These are phyloP conservation scores for Drosophila bocqueti DNA, from an alignment of 1,140 invertebrate species.

Conservation along the genomic window DNA sequence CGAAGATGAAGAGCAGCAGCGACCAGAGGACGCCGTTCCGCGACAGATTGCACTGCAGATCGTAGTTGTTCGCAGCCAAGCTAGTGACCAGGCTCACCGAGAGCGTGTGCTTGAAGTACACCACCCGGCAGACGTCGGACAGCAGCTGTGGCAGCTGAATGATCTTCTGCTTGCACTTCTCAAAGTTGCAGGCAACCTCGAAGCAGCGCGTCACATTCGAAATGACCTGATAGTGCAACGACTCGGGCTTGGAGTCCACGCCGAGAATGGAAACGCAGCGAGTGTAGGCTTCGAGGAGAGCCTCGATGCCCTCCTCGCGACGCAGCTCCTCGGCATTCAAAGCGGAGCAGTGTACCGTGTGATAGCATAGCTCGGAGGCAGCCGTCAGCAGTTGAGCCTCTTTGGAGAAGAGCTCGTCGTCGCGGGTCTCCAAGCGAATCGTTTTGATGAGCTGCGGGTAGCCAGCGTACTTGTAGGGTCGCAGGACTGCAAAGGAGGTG, in stretches of 20 bases:
- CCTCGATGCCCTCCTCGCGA: constrained; percentile 95
- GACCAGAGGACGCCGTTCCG: constrained; percentile 97
- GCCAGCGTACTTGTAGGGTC: constrained; percentile 99
- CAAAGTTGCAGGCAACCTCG: constrained; percentile 97
- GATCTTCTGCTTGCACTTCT: constrained; percentile 94
- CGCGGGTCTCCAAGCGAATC: constrained; percentile 96
- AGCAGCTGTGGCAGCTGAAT: constrained; percentile 95
- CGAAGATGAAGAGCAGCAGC: constrained; percentile 95
- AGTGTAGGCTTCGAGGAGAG: constrained; percentile 94
- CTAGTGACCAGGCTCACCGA: constrained; percentile 84
- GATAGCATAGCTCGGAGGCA: constrained; percentile 97
- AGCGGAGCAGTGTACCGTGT: constrained; percentile 98
- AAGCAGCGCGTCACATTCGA: constrained; percentile 96
- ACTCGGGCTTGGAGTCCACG: constrained; percentile 90
- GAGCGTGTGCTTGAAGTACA: constrained; percentile 91
- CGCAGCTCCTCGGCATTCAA: constrained; percentile 99
- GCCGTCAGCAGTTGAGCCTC: constrained; percentile 93
- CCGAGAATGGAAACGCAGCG: constrained; percentile 96
- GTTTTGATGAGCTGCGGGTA: constrained; percentile 99
- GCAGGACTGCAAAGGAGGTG: constrained; percentile 89
- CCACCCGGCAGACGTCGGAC: constrained; percentile 94
- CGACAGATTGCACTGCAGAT: constrained; percentile 95
- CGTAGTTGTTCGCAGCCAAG: constrained; percentile 86
- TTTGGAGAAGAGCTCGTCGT: constrained; percentile 97
- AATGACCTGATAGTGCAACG: constrained; percentile 96